Evolutionary conservation across 1,140 invertebrate genomes (phyloP).

Genomic region (Capitella teleta): DNA sequence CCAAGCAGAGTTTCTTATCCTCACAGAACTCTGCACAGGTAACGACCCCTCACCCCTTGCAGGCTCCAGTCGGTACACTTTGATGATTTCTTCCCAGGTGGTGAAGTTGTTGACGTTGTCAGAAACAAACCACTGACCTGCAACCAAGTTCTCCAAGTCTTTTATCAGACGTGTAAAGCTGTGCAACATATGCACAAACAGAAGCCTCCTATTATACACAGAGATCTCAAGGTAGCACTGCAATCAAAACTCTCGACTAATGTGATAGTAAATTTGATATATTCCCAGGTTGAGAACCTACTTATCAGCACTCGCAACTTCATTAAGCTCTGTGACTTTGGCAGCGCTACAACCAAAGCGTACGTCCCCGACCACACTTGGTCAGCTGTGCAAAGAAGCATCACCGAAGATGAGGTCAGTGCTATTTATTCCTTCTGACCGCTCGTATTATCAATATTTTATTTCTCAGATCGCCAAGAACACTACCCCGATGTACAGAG

Average conservation of each 20-base stretch:
- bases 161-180: constrained; percentile 80
- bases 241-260: no score
- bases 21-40: constrained; percentile 49
- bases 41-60: constrained; percentile 8
- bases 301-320: constrained; percentile 65
- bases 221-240: constrained; percentile 64
- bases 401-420: constrained; percentile 85
- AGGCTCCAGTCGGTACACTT: no score
- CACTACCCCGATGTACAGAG: constrained; percentile 58
- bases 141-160: constrained; percentile 70
- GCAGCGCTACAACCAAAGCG: constrained; percentile 78
- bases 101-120: constrained; percentile 62
- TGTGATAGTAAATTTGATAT: not conserved
- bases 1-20: constrained; percentile 45
- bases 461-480: constrained; percentile 46
- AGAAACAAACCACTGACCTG: constrained; percentile 55
- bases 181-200: constrained; percentile 88
- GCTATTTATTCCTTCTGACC: not conserved
- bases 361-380: constrained; percentile 76
- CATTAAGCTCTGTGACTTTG: constrained; percentile 98
- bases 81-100: no score
- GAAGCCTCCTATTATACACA: constrained; percentile 75
- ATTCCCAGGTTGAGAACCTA: constrained; percentile 54
- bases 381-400: constrained; percentile 79
- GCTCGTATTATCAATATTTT: not conserved